phyloP scores from a whole-genome alignment of 2,113 vertebrate genomes.

The Okapia johnstoni region DNA sequence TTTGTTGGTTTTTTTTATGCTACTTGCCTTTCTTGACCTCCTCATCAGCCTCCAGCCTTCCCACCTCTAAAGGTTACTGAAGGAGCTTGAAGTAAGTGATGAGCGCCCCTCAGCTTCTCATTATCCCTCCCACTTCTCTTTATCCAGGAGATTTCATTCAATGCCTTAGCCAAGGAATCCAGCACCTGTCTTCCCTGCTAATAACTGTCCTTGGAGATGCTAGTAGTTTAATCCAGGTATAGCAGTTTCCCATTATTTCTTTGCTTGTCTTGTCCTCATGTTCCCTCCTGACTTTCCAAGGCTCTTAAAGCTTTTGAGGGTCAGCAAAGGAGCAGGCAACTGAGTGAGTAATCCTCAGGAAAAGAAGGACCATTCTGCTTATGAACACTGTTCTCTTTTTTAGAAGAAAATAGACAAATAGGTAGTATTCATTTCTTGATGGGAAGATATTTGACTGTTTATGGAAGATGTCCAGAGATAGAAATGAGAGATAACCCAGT shows the following conservation, averaged over 20 bases:
- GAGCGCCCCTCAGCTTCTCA: slow-evolving; percentile 18
- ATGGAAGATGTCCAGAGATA: slow-evolving; percentile 25
- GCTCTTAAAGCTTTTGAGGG: slow-evolving; percentile 46
- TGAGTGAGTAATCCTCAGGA: slow-evolving; percentile 71
- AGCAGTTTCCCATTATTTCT: slow-evolving; percentile 44
- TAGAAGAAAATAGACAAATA: slow-evolving; percentile 45
- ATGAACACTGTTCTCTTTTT: slow-evolving; percentile 50
- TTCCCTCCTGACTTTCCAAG: slow-evolving; percentile 59
- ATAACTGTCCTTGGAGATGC: slow-evolving; percentile 50
- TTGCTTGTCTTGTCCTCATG: slow-evolving; percentile 50
- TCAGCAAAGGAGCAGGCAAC: slow-evolving; percentile 61
- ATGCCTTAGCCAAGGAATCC: slow-evolving; percentile 71
- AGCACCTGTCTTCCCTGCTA: slow-evolving; percentile 49
- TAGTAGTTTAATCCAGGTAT: slow-evolving; percentile 60
- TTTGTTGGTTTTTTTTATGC: slow-evolving; percentile 47
- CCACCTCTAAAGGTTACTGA: slow-evolving; percentile 13
- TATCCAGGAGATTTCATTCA: slow-evolving; percentile 54
- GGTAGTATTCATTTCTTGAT: slow-evolving; percentile 40
- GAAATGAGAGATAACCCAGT: slow-evolving; percentile 40
- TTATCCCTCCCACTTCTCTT: slow-evolving; percentile 27
- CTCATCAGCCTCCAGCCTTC: slow-evolving; percentile 40
- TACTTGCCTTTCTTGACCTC: slow-evolving; percentile 44
- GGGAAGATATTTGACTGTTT: slow-evolving; percentile 39
- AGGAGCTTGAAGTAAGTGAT: slow-evolving; percentile 48
- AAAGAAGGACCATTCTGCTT: slow-evolving; percentile 69